phyloP scores from a whole-genome alignment of 2,888 invertebrate species.

The Tridacna crocea region DNA sequence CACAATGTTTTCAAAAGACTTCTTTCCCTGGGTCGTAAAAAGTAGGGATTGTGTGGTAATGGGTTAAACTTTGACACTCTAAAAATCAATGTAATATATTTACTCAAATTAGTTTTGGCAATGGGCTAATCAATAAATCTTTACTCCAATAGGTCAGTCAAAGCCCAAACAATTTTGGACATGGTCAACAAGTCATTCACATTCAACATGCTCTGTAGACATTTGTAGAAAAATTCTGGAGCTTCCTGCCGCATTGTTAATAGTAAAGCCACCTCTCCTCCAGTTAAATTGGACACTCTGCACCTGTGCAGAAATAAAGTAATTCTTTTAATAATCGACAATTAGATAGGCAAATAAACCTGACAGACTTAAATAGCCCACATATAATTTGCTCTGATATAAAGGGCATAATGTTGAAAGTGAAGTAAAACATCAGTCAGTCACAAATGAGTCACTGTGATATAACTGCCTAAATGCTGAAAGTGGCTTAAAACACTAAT shows the following conservation, averaged over 20 bases:
- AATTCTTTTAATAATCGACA: neutral
- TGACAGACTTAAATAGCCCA: no score
- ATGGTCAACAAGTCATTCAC: constrained; percentile 43
- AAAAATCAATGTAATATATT: no score
- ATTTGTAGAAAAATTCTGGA: constrained; percentile 58
- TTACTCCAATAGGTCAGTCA: constrained; percentile 35
- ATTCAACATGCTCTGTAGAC: constrained; percentile 48
- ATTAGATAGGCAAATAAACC: neutral
- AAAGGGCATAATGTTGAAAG: no score
- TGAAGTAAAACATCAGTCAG: no score
- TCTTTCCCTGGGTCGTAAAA: no score
- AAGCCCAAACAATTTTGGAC: constrained; percentile 53
- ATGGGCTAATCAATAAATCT: no score
- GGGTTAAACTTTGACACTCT: neutral
- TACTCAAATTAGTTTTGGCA: no score
- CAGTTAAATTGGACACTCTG: constrained; percentile 40
- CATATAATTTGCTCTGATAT: no score
- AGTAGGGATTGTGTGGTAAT: no score
- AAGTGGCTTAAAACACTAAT: no score
- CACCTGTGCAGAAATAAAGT: constrained; percentile 32
- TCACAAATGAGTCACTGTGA: no score
- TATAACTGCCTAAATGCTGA: no score
- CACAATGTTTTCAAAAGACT: constrained; percentile 1
- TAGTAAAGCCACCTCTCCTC: constrained; percentile 65
- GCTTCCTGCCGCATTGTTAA: constrained; percentile 54